phyloP scores from a whole-genome alignment of 2,113 vertebrate genomes.

The Chauna torquata region DNA sequence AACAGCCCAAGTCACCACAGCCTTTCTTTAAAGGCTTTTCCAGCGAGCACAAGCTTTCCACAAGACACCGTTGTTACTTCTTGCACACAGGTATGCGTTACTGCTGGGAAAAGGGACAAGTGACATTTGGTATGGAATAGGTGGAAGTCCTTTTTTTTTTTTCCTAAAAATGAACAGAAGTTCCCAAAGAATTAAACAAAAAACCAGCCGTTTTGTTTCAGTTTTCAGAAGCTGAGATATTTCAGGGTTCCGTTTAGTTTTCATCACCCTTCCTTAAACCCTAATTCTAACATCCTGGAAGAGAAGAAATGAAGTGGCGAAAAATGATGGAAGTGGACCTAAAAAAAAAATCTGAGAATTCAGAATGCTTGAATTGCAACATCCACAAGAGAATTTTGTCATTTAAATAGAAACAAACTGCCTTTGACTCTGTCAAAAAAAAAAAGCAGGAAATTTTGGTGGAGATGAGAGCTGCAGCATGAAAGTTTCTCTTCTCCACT shows the following conservation, averaged over 20 bases:
- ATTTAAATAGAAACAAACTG: neutral
- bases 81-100: neutral
- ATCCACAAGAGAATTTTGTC: neutral
- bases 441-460: neutral
- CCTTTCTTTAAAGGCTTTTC: neutral
- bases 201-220: neutral
- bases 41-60: neutral
- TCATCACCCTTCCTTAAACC: neutral
- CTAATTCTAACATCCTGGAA: neutral
- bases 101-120: neutral
- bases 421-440: neutral
- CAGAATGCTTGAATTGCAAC: neutral
- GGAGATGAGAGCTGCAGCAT: accelerated
- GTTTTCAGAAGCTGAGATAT: neutral
- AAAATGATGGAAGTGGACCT: neutral
- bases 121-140: neutral
- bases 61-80: neutral
- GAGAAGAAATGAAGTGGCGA: neutral
- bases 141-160: neutral
- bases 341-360: neutral
- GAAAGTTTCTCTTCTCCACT: neutral
- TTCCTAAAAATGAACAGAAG: neutral
- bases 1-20: neutral
- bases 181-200: neutral
- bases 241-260: neutral